Conservation (phyloP, 2,797 vertebrate genomes). For the Gymnoscopelus microlampas region DNA sequence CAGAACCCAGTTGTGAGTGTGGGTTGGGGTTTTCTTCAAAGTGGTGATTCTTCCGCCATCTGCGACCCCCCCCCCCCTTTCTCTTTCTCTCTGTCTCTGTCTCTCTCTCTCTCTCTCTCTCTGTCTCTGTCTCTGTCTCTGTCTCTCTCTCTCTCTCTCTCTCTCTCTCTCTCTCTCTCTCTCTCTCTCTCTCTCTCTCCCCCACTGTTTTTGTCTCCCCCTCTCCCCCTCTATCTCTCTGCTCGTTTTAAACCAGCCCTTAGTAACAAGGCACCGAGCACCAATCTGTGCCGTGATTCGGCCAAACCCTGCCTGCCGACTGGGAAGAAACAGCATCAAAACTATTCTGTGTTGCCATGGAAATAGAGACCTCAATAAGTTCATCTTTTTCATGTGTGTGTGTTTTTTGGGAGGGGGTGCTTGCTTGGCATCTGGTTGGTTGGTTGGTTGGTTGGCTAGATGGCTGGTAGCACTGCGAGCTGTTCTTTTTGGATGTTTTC, state of each 20-base stretch:
- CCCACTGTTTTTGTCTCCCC: neutral
- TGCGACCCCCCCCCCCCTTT: constrained; percentile 65
- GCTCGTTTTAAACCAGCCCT: constrained; percentile 80
- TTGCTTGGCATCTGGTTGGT: constrained; percentile 74
- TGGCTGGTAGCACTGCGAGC: constrained; percentile 69
- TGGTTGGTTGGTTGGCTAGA: constrained; percentile 61
- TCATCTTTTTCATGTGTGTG: constrained; percentile 73
- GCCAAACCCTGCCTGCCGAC: constrained; percentile 82
- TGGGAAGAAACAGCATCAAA: constrained; percentile 86
- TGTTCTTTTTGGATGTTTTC: constrained; percentile 60
- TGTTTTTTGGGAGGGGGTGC: constrained; percentile 46
- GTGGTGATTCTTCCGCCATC: constrained; percentile 85
- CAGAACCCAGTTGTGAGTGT: constrained; percentile 82
- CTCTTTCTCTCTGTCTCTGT: neutral
- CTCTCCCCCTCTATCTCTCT: constrained; percentile 41
- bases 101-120: constrained; percentile 1
- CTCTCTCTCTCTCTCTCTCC: neutral
- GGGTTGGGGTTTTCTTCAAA: constrained; percentile 84
- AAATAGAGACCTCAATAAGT: constrained; percentile 86
- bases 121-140: constrained; percentile 25
- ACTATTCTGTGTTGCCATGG: constrained; percentile 86
- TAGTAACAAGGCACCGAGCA: constrained; percentile 84
- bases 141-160: neutral
- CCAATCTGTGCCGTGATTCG: constrained; percentile 84
- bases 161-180: constrained; percentile 1